These are phyloP conservation scores for Falco rusticolus DNA, from an alignment of 2,797 vertebrate genomes.

Conservation along the genomic window DNA sequence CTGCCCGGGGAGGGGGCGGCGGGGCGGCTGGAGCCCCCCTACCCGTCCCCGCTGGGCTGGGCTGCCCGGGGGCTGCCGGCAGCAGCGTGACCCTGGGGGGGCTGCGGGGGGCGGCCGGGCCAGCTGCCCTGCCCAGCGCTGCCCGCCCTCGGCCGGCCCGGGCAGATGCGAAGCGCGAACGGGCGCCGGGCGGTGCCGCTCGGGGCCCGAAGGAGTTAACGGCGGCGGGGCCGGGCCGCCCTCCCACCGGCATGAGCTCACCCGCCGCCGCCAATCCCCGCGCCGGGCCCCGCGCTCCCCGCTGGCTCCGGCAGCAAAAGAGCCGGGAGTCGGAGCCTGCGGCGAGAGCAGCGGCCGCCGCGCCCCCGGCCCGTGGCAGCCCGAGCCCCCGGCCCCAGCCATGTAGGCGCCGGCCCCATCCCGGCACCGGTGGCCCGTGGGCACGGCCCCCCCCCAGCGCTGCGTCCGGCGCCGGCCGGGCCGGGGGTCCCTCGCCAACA, in stretches of 20 bases:
- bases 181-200: too few relatives aligned
- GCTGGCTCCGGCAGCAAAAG: background rate
- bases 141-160: too few relatives aligned
- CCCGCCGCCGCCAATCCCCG: constrained; percentile 26
- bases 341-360: background rate
- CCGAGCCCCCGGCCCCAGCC: background rate
- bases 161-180: too few relatives aligned
- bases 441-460: too few relatives aligned
- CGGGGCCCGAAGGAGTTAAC: constrained; percentile 54
- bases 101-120: rapidly evolving
- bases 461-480: background rate
- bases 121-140: background rate
- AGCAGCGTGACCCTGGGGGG: background rate
- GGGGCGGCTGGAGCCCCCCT: background rate
- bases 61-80: background rate
- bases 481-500: background rate
- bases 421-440: too few relatives aligned
- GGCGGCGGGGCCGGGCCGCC: background rate
- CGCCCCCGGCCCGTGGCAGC: background rate
- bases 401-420: background rate
- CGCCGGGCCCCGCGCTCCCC: background rate
- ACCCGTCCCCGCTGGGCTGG: rapidly evolving
- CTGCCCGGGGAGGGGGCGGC: background rate
- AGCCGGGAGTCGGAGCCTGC: background rate
- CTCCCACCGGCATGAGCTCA: constrained; percentile 66